Evolutionary conservation across 2,888 invertebrate species (phyloP).

Genomic region (Rugalucina vietnamica): DNA sequence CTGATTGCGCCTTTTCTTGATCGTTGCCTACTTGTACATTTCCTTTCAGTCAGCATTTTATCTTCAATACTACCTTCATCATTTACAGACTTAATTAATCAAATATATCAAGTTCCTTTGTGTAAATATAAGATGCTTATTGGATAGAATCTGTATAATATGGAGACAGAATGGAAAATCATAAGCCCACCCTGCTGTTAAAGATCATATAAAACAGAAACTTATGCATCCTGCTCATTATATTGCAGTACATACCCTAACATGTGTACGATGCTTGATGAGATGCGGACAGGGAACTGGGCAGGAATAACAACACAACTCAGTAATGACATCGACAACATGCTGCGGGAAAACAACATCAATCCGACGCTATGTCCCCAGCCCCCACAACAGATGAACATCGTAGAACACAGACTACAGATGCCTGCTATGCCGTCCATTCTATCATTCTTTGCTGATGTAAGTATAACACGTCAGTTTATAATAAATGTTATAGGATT

Average conservation of each 20-base stretch:
- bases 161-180: too few species aligned
- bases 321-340: slow-evolving; percentile 53
- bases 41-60: too few species aligned
- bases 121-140: too few species aligned
- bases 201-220: too few species aligned
- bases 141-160: too few species aligned
- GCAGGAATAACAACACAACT: slow-evolving; percentile 61
- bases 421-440: slow-evolving; percentile 64
- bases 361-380: slow-evolving; percentile 57
- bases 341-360: slow-evolving; percentile 47
- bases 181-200: too few species aligned
- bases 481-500: background rate
- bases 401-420: slow-evolving; percentile 52
- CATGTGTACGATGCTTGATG: slow-evolving; percentile 64
- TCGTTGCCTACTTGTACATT: too few species aligned
- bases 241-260: slow-evolving; percentile 65
- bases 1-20: too few species aligned
- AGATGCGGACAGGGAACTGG: slow-evolving; percentile 71
- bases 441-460: slow-evolving; percentile 67
- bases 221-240: too few species aligned
- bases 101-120: too few species aligned
- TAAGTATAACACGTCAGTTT: slow-evolving; percentile 28
- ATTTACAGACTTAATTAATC: too few species aligned
- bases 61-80: too few species aligned
- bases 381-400: slow-evolving; percentile 51